Evolutionary conservation across 2,888 invertebrate species (phyloP).

Genomic region (Sinotaia quadrata): DNA sequence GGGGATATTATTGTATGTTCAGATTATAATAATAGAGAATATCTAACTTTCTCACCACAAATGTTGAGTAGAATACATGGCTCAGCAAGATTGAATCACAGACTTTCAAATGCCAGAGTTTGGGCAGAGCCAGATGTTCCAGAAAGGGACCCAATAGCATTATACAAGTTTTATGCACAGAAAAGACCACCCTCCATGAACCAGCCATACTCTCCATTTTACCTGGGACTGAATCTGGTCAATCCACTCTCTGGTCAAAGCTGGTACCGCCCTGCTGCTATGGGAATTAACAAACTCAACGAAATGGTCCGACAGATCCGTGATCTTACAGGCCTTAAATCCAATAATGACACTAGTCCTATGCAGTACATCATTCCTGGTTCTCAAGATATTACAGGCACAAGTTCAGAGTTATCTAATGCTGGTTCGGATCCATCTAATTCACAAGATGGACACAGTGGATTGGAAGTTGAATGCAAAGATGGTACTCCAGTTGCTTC

Average conservation of each 20-base stretch:
- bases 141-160: conserved; percentile 54
- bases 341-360: conserved; percentile 20
- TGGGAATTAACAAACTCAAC: conserved; percentile 64
- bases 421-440: conserved; percentile 22
- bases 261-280: conserved; percentile 60
- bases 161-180: conserved; percentile 59
- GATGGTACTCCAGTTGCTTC: conserved; percentile 16
- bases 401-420: conserved; percentile 23
- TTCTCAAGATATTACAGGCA: conserved; percentile 12
- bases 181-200: conserved; percentile 56
- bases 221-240: conserved; percentile 54
- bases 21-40: conserved; percentile 49
- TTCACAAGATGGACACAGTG: conserved; percentile 20
- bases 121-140: conserved; percentile 49
- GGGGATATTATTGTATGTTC: conserved; percentile 58
- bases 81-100: conserved; percentile 33
- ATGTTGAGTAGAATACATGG: conserved; percentile 38
- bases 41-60: conserved; percentile 49
- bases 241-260: conserved; percentile 51
- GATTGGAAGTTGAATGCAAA: conserved; percentile 18
- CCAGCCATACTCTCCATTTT: conserved; percentile 58
- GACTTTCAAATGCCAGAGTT: conserved; percentile 38
- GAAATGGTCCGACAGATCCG: conserved; percentile 63
- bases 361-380: conserved; percentile 14
- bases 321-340: conserved; percentile 54